phyloP scores from a whole-genome alignment of 2,888 invertebrate genomes.

The Hedychridium roseum region DNA sequence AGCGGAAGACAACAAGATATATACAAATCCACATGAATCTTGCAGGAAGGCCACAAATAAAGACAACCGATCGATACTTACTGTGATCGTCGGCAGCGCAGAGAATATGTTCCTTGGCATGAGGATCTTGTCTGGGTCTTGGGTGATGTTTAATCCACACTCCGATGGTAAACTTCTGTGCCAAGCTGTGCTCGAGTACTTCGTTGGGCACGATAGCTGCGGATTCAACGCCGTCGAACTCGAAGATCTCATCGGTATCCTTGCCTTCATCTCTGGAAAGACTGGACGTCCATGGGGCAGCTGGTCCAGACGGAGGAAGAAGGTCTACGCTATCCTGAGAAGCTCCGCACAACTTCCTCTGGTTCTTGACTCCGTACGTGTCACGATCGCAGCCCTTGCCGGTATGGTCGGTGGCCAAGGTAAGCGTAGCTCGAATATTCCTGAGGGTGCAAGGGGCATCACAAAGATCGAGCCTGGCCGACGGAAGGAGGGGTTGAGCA shows the following conservation, averaged over 20 bases:
- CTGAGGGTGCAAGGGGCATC: conserved; percentile 69
- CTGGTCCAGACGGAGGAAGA: conserved; percentile 78
- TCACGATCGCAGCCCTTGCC: conserved; percentile 95
- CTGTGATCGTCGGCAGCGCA: conserved; percentile 98
- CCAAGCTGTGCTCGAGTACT: conserved; percentile 79
- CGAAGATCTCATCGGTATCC: conserved; percentile 91
- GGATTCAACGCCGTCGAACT: conserved; percentile 91
- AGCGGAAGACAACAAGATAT: no score
- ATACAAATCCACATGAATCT: not conserved
- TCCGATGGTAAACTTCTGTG: conserved; percentile 86
- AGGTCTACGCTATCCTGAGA: conserved; percentile 85
- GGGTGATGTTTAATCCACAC: conserved; percentile 96
- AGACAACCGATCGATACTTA: conserved; percentile 65
- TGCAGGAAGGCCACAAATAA: conserved; percentile 2
- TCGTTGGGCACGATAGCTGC: conserved; percentile 85
- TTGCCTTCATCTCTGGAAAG: conserved; percentile 71
- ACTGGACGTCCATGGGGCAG: conserved; percentile 67
- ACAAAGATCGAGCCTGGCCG: conserved; percentile 74
- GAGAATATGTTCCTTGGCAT: conserved; percentile 94
- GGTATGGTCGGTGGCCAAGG: conserved; percentile 83
- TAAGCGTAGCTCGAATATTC: conserved; percentile 70
- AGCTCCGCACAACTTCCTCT: conserved; percentile 86
- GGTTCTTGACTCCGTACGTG: conserved; percentile 86
- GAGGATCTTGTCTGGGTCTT: conserved; percentile 81
- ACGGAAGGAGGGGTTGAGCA: conserved; percentile 81